phyloP scores from a whole-genome alignment of 2,113 vertebrate species.

The Nycticebus coucang region DNA sequence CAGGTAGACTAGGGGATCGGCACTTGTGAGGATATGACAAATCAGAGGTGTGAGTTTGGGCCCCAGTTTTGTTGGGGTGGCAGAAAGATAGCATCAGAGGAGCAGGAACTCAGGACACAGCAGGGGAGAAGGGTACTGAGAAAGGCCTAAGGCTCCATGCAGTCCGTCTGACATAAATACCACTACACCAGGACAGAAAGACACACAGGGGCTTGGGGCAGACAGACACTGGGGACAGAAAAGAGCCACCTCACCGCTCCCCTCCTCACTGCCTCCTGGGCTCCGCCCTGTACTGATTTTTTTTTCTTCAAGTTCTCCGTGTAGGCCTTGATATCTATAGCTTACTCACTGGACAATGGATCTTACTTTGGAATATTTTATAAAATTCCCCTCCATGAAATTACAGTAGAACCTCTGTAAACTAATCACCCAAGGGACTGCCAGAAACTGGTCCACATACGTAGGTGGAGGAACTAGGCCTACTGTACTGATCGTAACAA shows the following conservation, averaged over 20 bases:
- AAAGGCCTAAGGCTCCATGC: not conserved
- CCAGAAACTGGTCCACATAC: too few relatives aligned
- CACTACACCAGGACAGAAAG: not conserved
- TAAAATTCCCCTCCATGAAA: not conserved
- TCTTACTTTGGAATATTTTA: not conserved
- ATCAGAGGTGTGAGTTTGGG: not conserved
- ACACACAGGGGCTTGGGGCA: not conserved
- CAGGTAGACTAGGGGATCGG: not conserved
- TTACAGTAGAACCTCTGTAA: not conserved
- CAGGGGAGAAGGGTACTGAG: not conserved
- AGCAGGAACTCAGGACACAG: not conserved
- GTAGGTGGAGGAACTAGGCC: too few relatives aligned
- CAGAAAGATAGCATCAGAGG: not conserved
- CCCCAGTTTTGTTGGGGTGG: not conserved
- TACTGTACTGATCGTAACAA: too few relatives aligned
- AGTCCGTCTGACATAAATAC: not conserved
- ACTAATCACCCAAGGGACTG: too few relatives aligned
- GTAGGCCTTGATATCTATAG: not conserved
- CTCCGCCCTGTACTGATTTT: not conserved
- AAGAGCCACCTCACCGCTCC: accelerated
- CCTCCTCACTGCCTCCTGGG: not conserved
- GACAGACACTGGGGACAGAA: too few relatives aligned
- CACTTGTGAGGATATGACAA: not conserved
- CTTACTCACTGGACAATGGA: not conserved
- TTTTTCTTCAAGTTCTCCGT: not conserved